phyloP scores from a whole-genome alignment of 1,140 invertebrate genomes.

The Notospermus geniculatus region DNA sequence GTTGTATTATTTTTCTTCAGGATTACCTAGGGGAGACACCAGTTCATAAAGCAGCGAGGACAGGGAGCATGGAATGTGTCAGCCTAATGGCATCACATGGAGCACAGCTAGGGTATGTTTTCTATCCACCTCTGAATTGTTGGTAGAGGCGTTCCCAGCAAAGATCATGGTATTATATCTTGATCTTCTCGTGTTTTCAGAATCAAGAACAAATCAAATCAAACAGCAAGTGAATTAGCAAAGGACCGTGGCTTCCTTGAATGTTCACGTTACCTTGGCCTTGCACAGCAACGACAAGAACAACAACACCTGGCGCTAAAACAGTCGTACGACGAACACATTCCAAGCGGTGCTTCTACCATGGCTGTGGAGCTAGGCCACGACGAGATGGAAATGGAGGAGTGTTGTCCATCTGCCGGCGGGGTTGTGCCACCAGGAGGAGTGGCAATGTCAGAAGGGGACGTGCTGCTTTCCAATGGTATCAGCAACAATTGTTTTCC shows the following conservation, averaged over 20 bases:
- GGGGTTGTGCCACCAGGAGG: not conserved
- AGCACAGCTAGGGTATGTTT: slow-evolving; percentile 34
- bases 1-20: no score
- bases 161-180: no score
- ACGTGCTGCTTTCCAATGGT: slow-evolving; percentile 19
- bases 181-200: slow-evolving; percentile 32
- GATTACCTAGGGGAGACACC: slow-evolving; percentile 48
- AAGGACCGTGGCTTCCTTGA: slow-evolving; percentile 27
- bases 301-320: not conserved
- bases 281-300: slow-evolving; percentile 9
- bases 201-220: slow-evolving; percentile 30
- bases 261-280: slow-evolving; percentile 36
- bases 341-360: no score
- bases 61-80: slow-evolving; percentile 48
- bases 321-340: not conserved
- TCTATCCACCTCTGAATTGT: no score
- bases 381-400: not conserved
- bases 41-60: slow-evolving; percentile 43
- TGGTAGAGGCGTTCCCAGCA: no score
- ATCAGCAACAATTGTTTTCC: slow-evolving; percentile 21
- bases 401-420: no score
- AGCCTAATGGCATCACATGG: slow-evolving; percentile 39
- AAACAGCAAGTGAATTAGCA: slow-evolving; percentile 32
- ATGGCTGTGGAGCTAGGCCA: not conserved
- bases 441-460: not conserved